Percentiles rank a stretch among this genome's conserved stretches.
phyloP scores from a whole-genome alignment of 2,797 vertebrate genomes.

The Spinus pinus region DNA sequence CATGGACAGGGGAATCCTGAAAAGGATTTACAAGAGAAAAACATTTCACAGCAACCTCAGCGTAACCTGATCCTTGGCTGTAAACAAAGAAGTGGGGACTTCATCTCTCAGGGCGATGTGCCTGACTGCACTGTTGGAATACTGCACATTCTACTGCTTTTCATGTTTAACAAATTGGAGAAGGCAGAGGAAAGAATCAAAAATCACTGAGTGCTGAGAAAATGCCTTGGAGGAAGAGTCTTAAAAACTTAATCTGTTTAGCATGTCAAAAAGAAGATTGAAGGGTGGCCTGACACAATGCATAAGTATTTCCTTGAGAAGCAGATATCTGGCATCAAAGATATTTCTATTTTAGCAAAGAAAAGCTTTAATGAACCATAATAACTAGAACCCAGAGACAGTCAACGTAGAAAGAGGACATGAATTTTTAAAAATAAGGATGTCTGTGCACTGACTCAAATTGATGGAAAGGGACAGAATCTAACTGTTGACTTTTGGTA shows the following conservation, averaged over 20 bases:
- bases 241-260: slow-evolving; percentile 44
- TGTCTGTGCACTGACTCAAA: background rate
- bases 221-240: slow-evolving; percentile 13
- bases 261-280: slow-evolving; percentile 29
- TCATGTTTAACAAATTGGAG: background rate
- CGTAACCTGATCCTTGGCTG: background rate
- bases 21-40: background rate
- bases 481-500: background rate
- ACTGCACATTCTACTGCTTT: background rate
- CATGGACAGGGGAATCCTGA: background rate
- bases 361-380: slow-evolving; percentile 16
- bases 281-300: background rate
- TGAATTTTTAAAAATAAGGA: background rate
- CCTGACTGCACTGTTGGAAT: background rate
- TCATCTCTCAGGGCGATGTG: background rate
- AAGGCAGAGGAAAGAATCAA: background rate
- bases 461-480: background rate
- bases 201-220: slow-evolving; percentile 7
- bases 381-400: background rate
- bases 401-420: background rate
- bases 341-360: background rate
- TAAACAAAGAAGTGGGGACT: background rate
- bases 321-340: background rate
- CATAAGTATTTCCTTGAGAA: slow-evolving; percentile 4
- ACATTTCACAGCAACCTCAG: background rate